Evolutionary conservation across 2,797 vertebrate genomes (phyloP).

Genomic region (Propithecus deckenii): DNA sequence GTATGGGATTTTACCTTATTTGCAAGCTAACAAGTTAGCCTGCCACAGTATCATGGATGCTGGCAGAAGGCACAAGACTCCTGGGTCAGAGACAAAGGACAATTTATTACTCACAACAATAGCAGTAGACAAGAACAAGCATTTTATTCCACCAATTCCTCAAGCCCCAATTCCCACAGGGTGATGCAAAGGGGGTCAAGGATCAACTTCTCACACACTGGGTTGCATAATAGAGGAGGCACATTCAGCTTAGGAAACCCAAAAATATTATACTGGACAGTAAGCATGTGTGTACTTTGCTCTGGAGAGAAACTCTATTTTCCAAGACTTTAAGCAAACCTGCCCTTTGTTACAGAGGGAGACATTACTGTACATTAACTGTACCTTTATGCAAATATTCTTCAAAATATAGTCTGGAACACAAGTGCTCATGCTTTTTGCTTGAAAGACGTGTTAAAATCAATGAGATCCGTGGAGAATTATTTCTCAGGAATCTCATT

Average conservation of each 20-base stretch:
- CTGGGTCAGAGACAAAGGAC: neutral
- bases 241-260: neutral
- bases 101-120: neutral
- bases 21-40: neutral
- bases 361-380: neutral
- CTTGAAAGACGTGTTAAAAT: neutral
- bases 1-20: neutral
- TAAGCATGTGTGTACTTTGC: neutral
- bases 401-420: neutral
- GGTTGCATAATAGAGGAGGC: neutral
- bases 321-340: neutral
- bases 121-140: neutral
- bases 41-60: neutral
- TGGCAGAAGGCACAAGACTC: neutral
- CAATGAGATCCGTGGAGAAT: neutral
- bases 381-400: neutral
- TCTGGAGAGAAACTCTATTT: neutral
- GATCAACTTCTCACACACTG: neutral
- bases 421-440: neutral
- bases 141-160: neutral
- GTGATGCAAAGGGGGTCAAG: neutral
- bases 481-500: neutral
- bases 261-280: neutral
- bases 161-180: neutral
- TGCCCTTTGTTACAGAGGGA: neutral